Base-by-base conservation (phyloP, 2,113 vertebrate species). In the Alouatta palliata region DNA sequence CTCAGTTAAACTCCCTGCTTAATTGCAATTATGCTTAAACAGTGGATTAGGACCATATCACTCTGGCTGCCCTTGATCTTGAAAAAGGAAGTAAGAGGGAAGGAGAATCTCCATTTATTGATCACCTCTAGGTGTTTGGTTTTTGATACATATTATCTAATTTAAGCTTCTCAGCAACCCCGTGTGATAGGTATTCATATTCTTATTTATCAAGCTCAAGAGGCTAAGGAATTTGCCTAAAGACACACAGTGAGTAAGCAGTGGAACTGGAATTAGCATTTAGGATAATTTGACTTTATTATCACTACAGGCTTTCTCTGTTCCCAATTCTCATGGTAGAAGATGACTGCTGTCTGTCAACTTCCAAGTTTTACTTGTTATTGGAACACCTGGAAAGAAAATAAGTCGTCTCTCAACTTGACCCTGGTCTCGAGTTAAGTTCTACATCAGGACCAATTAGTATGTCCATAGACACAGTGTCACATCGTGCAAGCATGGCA, bases 1-100 rank as follows among this genome's bases (percentile, higher is more conserved):
- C 20, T 96, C 58, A 19, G 3, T 73, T 73, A 75, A 91, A 82
- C 40, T 77, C 30, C 21, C 47, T 64, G 73, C 85, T 91, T 88
- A 83, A 93, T 79, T 93, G 79, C 70, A 93, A 93, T 77, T 89
- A 27, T 61, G 30, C 84, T 64, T 49, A 82, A 85, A 77, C 16
- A 76, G 6, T 73, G 49, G n/a, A 23, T 83, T 77, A 40, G 91
- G 70, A 68, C 49, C 13, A 3, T 45, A 35, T 8, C 20, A 35
- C 52, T 54, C 58, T 56, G 40, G 40, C 71, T 85, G 32, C 9
- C 47, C 23, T 2, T 37, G 2, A 12, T 86, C 37, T 73, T 56
- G 43, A 12, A 70, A 64, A 75, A 86, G 17, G 35, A 90, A 47
- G 37, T 79, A 77, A 68, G 70, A 68, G 13, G 45, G 17, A 75